Conservation (phyloP, 2,888 invertebrate species). For the Helicoverpa assulta region DNA sequence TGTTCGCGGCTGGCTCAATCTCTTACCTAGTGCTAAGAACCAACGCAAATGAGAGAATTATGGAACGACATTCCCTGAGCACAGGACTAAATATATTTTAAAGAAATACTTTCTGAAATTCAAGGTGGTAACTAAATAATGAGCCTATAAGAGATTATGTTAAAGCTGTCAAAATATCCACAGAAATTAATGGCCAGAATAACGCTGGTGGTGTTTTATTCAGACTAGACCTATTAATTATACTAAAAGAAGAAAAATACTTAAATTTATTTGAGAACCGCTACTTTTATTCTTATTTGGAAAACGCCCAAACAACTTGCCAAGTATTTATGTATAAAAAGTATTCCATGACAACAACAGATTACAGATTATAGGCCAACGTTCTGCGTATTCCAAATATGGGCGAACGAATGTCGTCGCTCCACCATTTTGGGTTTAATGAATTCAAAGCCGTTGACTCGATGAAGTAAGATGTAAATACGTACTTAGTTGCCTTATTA, state of each 20-base stretch:
- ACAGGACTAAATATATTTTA: constrained; percentile 14
- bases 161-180: constrained; percentile 17
- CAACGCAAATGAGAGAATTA: constrained; percentile 41
- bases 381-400: constrained; percentile 71
- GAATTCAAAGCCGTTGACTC: constrained; percentile 70
- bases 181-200: constrained; percentile 40
- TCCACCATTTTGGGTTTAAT: constrained; percentile 70
- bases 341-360: constrained; percentile 62
- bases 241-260: constrained; percentile 25
- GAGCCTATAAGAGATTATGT: constrained; percentile 3
- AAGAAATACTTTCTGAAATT: constrained; percentile 11
- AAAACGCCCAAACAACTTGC: constrained; percentile 37
- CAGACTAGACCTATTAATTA: constrained; percentile 18
- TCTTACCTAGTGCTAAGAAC: constrained; percentile 61
- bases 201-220: constrained; percentile 23
- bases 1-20: constrained; percentile 64
- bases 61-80: constrained; percentile 10
- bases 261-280: constrained; percentile 40
- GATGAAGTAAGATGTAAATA: constrained; percentile 64
- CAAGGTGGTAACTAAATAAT: constrained; percentile 34
- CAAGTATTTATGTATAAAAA: constrained; percentile 55
- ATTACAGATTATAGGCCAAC: constrained; percentile 74
- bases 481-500: constrained; percentile 55
- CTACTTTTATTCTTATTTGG: constrained; percentile 48
- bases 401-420: constrained; percentile 68